Evolutionary conservation across 1,140 invertebrate genomes (phyloP).

Genomic region (Solenopsis invicta): DNA sequence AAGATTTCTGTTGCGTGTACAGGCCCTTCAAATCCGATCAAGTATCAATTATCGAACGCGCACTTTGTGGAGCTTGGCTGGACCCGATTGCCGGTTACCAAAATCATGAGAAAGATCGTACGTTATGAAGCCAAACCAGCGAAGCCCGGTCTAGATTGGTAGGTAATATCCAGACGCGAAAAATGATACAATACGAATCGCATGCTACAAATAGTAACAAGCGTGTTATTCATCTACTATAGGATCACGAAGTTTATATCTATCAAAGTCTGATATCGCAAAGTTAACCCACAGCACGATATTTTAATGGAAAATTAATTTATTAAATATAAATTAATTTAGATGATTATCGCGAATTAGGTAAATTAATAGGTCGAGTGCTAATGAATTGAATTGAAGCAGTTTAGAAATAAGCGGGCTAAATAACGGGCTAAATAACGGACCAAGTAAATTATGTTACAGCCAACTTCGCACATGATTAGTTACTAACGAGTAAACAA

Average conservation of each 20-base stretch:
- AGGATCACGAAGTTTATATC: neutral
- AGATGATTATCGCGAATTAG: neutral
- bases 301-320: constrained; percentile 21
- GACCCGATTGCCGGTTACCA: constrained; percentile 74
- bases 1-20: constrained; percentile 74
- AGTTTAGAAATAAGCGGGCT: neutral
- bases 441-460: constrained; percentile 36
- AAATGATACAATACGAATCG: neutral
- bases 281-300: neutral
- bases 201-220: constrained; percentile 2
- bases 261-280: neutral
- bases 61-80: constrained; percentile 75
- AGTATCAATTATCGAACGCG: constrained; percentile 81
- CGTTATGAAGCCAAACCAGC: constrained; percentile 63
- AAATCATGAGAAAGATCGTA: constrained; percentile 71
- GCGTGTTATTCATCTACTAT: neutral
- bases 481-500: constrained; percentile 68
- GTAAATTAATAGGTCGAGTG: constrained; percentile 4
- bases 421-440: constrained; percentile 6
- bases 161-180: constrained; percentile 7
- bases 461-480: constrained; percentile 21
- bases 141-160: constrained; percentile 75
- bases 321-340: neutral
- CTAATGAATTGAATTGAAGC: neutral
- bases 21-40: constrained; percentile 78